Evolutionary conservation across 64 coral and sea anemone species (phyloP), one percentile per base, ranked within the genome.

Genomic region (Platygyra sinensis): DNA sequence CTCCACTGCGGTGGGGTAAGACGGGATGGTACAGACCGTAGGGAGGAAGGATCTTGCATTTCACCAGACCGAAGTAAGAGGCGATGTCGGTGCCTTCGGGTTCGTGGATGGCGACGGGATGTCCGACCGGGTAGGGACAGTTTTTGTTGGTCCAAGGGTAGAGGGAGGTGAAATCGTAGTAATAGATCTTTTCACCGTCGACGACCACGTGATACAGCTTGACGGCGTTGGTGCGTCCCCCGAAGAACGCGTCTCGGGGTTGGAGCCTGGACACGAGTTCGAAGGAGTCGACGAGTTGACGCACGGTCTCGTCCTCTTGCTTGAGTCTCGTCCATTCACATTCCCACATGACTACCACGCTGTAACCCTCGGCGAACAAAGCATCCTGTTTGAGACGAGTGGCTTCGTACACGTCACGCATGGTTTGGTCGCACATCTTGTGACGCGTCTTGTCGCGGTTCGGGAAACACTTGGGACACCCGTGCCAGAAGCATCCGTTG

Each of bases 401-500:
- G 14, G 42, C 57, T 25, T 19, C 33, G n/a, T 25, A 49, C 20
- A 64, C 74, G 2, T 33, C 74, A 0, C 75, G 16, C 87, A 89
- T 89, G 60, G 14, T 83, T n/a, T 27, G n/a, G 11, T 73, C 69
- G 24, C 82, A 18, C 1, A 75, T 55, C 3, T 39, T 6, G 0
- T 14, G 52, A 28, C 75, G 69, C 1, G 15, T 74, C 38, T 62
- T 31, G 22, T 57, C 10, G 0, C 89, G 69, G 19, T 91, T 78
- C 5, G 67, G 79, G 72, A 30, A 69, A 89, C 87, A 89, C 14
- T 33, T 19, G 52, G 54, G 52, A 36, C 72, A 88, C 10, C 87
- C 77, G 25, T 90, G 88, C 76, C 76, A 90, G 52, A 55, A 79
- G 17, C 60, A 90, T 1, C 74, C 74, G 0, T 90, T 20, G 18